These are phyloP conservation scores for Hippolais icterina DNA, from an alignment of 2,113 vertebrate species.

Conservation along the genomic window DNA sequence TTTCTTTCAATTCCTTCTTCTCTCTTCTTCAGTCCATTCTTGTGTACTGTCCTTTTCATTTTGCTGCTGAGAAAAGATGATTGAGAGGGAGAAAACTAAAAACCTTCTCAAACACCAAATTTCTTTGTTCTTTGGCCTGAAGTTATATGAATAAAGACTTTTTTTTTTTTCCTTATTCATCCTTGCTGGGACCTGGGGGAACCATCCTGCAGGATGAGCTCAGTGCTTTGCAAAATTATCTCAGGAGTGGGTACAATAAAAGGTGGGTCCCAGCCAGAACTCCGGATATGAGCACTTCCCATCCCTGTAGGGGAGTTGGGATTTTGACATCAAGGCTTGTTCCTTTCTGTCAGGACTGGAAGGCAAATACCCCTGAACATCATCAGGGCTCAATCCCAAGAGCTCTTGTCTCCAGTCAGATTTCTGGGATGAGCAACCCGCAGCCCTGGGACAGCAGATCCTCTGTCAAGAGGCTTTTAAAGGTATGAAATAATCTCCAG, in stretches of 20 bases:
- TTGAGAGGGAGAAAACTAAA: not conserved
- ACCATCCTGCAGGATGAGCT: conserved; percentile 19
- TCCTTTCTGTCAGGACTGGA: not conserved
- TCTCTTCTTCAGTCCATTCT: not conserved
- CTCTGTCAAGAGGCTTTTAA: not conserved
- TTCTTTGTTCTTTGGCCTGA: not conserved
- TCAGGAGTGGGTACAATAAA: not conserved
- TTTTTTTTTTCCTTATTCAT: not conserved
- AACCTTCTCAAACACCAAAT: not conserved
- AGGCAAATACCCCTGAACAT: not conserved
- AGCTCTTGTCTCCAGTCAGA: accelerated
- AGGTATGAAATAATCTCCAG: not conserved
- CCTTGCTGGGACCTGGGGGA: not conserved
- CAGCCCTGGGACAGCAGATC: not conserved
- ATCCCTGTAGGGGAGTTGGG: conserved; percentile 11
- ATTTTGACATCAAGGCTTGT: conserved; percentile 18
- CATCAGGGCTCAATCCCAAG: not conserved
- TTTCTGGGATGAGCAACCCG: not conserved
- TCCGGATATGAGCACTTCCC: conserved; percentile 9
- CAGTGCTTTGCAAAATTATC: conserved; percentile 27
- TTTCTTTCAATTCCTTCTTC: not conserved
- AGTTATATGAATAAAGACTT: not conserved
- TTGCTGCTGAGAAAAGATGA: not conserved
- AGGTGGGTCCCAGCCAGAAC: conserved; percentile 39
- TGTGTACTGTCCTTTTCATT: not conserved